Evolutionary conservation across 2,888 invertebrate species (phyloP).

Genomic region (Phaedon cochleariae): DNA sequence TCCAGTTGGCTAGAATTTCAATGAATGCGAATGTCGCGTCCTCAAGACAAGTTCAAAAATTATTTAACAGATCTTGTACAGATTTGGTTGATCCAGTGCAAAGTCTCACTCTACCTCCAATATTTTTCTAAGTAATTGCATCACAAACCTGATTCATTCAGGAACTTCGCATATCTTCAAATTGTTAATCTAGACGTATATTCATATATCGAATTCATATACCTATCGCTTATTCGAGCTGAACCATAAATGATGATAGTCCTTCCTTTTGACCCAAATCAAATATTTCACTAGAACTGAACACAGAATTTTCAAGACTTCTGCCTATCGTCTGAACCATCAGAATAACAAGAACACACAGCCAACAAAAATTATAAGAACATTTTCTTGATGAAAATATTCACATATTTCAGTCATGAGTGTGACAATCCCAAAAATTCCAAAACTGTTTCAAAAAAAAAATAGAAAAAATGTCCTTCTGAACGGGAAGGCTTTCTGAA

Average conservation of each 20-base stretch:
- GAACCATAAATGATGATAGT: slow-evolving; percentile 41
- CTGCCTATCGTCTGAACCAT: no score
- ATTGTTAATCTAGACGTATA: slow-evolving; percentile 34
- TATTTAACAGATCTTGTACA: neutral
- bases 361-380: no score
- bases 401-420: no score
- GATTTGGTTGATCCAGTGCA: slow-evolving; percentile 36
- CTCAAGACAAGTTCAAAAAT: neutral
- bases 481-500: no score
- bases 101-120: slow-evolving; percentile 30
- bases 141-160: slow-evolving; percentile 20
- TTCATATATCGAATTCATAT: slow-evolving; percentile 11
- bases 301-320: no score
- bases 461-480: no score
- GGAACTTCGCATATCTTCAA: slow-evolving; percentile 41
- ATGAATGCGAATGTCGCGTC: neutral
- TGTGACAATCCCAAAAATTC: no score
- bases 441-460: no score
- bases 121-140: slow-evolving; percentile 18
- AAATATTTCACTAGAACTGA: no score
- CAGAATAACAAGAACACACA: no score
- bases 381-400: no score
- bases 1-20: neutral
- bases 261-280: no score
- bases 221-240: slow-evolving; percentile 37